Base-by-base conservation (phyloP, 2,888 invertebrate genomes). In the Rhagophthalmus giganteus region DNA sequence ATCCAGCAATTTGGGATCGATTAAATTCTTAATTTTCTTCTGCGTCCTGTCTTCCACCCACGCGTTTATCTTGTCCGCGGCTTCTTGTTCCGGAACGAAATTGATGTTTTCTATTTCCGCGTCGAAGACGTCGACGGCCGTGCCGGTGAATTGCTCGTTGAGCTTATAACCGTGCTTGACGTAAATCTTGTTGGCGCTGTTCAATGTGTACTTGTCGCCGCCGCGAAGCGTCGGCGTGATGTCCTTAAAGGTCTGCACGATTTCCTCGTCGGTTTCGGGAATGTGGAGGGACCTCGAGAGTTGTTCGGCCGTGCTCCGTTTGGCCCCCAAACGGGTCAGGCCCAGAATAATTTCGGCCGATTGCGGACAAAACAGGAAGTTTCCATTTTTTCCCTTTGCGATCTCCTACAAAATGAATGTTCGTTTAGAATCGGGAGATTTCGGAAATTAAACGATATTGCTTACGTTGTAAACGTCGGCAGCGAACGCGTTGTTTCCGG, bases 41-140 rank as follows among this genome's bases (percentile, higher is more conserved):
- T 59, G 14, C 56, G 58, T 8, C 50, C 24, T 16, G 6, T 24
- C 24, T 24, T 24, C 24, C 7, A 24, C 24, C 24, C n/a, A n/a
- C n/a, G n/a, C n/a, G n/a, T n/a, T n/a, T n/a, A 74, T 74, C 1
- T 27, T 47, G 2, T 47, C 14, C 0, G 71, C 66, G 0, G 72
- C 62, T 31, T 1, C 14, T 14, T 28, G 2, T n/a, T 35, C 9
- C 6, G 16, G n/a, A 2, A 10, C 9, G 15, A 35, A 35, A 20
- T 35, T 9, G 10, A 35, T 20, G 12, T 35, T 35, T 20, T 35
- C 9, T 7, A 35, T 24, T 3, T 20, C 35, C 3, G 35, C 35
- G 2, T 15, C 3, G 15, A 24, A 35, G 2, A 15, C 6, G 5
- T 35, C 9, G n/a, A 9, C 6, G 2, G 35, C 35, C 16, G 10